These are phyloP conservation scores for Chelmon rostratus DNA, from an alignment of 2,797 vertebrate genomes.

Conservation along the genomic window DNA sequence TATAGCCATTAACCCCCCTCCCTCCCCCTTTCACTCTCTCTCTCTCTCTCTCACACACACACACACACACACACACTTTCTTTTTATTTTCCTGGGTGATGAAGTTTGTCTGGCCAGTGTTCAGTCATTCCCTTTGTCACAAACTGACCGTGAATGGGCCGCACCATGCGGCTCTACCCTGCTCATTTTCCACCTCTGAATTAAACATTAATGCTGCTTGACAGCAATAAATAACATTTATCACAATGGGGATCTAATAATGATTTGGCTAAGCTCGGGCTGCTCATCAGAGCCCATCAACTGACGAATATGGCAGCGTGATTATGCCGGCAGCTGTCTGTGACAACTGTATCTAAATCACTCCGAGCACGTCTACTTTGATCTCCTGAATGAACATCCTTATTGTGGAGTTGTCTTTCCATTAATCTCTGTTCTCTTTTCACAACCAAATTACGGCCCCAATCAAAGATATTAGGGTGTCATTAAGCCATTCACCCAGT, in stretches of 20 bases:
- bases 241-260: constrained; percentile 98
- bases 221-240: constrained; percentile 99
- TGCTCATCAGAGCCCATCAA: constrained; percentile 93
- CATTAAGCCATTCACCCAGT: constrained; percentile 60
- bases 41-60: constrained; percentile 60
- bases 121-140: constrained; percentile 91
- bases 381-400: constrained; percentile 81
- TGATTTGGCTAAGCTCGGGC: constrained; percentile 91
- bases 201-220: constrained; percentile 96
- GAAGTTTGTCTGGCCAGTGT: constrained; percentile 92
- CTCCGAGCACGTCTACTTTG: constrained; percentile 86
- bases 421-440: constrained; percentile 66
- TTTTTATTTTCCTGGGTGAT: constrained; percentile 85
- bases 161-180: constrained; percentile 82
- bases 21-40: constrained; percentile 50
- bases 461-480: constrained; percentile 68
- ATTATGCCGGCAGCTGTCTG: constrained; percentile 96
- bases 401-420: constrained; percentile 67
- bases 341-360: constrained; percentile 96
- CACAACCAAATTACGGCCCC: constrained; percentile 74
- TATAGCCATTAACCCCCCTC: constrained; percentile 91
- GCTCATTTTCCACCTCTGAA: constrained; percentile 92
- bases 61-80: constrained; percentile 33
- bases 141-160: constrained; percentile 88
- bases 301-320: constrained; percentile 93